Conservation (phyloP, 2,797 vertebrate species). For the Capromys pilorides region DNA sequence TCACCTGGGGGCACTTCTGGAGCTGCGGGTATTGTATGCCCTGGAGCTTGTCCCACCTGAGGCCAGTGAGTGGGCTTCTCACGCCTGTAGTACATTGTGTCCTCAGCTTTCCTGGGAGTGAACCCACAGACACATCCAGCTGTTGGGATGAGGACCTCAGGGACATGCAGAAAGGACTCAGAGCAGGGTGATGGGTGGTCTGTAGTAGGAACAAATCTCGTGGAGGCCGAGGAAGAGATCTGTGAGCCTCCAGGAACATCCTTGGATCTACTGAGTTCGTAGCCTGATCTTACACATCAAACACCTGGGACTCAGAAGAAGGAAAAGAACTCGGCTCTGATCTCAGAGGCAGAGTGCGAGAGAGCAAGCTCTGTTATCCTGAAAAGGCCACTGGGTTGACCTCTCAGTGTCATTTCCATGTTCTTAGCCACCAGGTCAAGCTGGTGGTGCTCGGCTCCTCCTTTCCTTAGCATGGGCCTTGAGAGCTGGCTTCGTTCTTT, state of each 20-base stretch:
- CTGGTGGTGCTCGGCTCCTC: background rate
- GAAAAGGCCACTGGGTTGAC: background rate
- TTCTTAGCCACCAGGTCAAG: background rate
- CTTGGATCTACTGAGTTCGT: background rate
- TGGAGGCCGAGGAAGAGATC: background rate
- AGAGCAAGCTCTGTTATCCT: background rate
- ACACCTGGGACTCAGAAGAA: background rate
- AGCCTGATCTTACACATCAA: background rate
- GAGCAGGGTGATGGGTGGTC: background rate
- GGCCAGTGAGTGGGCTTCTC: background rate
- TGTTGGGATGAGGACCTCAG: background rate
- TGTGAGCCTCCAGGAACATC: background rate
- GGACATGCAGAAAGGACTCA: background rate
- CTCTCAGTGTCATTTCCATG: background rate
- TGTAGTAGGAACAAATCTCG: background rate
- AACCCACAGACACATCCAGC: background rate
- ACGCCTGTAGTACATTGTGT: background rate
- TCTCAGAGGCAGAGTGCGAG: background rate
- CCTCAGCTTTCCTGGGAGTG: too few species aligned
- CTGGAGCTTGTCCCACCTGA: background rate
- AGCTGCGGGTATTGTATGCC: background rate
- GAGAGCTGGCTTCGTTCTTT: background rate
- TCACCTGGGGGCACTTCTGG: background rate
- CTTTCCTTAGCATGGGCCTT: conserved; percentile 26
- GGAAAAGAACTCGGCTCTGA: background rate